phyloP scores from a whole-genome alignment of 1,140 invertebrate species.

The Choristoneura fumiferana region DNA sequence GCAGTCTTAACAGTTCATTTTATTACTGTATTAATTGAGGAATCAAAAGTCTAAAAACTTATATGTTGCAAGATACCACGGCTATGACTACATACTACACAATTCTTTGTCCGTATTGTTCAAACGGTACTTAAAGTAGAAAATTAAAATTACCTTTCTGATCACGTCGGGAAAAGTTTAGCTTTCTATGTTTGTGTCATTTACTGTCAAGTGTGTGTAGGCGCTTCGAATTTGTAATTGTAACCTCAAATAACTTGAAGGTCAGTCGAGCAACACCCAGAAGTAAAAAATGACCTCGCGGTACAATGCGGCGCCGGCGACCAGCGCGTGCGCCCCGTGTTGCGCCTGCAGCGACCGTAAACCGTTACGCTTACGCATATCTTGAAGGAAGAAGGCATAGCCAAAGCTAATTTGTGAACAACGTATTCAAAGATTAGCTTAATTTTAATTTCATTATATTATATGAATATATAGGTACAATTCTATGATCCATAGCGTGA shows the following conservation, averaged over 20 bases:
- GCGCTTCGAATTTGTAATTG: conserved; percentile 50
- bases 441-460: no score
- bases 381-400: conserved; percentile 3
- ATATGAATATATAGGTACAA: no score
- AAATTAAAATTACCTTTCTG: conserved; percentile 37
- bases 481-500: no score
- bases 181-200: conserved; percentile 56
- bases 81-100: no score
- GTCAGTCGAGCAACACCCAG: conserved; percentile 52
- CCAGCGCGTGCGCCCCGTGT: background rate
- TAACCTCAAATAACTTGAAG: conserved; percentile 55
- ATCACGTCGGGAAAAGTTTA: conserved; percentile 61
- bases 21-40: no score
- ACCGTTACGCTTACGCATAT: conserved; percentile 21
- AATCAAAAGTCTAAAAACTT: no score
- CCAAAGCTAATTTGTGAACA: conserved; percentile 7
- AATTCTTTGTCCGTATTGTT: background rate
- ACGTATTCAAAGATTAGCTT: background rate
- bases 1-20: no score
- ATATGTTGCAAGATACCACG: no score
- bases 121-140: conserved; percentile 32
- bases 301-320: conserved; percentile 50
- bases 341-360: background rate
- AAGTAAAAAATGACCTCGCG: conserved; percentile 63
- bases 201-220: conserved; percentile 32